Evolutionary conservation across 2,797 vertebrate species (phyloP).

Genomic region (Chaetophractus vellerosus): DNA sequence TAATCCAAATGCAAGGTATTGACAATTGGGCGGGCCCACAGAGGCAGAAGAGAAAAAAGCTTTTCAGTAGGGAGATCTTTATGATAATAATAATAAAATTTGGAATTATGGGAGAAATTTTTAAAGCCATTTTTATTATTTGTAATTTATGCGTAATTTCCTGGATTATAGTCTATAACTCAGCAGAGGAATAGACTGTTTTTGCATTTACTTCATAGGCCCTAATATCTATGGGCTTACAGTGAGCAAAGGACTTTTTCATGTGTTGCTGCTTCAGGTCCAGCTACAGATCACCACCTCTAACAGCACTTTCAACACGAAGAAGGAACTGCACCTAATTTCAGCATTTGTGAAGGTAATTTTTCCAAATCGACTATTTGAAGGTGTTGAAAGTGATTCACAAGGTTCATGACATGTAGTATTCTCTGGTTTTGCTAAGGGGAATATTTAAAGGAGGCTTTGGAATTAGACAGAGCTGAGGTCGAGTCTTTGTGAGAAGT

Average conservation of each 20-base stretch:
- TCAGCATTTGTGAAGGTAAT: not conserved
- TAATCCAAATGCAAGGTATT: not conserved
- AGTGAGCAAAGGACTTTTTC: not conserved
- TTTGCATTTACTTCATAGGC: not conserved
- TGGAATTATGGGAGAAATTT: not conserved
- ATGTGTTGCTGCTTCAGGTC: not conserved
- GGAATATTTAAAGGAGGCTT: not conserved
- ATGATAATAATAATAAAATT: not conserved
- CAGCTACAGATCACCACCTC: not conserved
- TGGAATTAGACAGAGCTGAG: not conserved
- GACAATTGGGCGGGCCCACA: not conserved
- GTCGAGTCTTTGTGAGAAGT: not conserved
- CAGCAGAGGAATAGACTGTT: not conserved
- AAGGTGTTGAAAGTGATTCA: not conserved
- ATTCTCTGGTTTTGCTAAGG: slow-evolving; percentile 26
- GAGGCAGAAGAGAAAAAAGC: not conserved
- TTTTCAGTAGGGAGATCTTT: not conserved
- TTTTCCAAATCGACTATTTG: not conserved
- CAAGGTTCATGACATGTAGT: not conserved
- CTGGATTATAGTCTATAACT: not conserved
- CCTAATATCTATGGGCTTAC: not conserved
- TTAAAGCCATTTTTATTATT: not conserved
- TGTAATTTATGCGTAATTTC: not conserved
- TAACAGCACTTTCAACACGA: not conserved
- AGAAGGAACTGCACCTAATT: not conserved